These are phyloP conservation scores for Dryococelus australis DNA, from an alignment of 2,888 invertebrate genomes.

Conservation along the genomic window DNA sequence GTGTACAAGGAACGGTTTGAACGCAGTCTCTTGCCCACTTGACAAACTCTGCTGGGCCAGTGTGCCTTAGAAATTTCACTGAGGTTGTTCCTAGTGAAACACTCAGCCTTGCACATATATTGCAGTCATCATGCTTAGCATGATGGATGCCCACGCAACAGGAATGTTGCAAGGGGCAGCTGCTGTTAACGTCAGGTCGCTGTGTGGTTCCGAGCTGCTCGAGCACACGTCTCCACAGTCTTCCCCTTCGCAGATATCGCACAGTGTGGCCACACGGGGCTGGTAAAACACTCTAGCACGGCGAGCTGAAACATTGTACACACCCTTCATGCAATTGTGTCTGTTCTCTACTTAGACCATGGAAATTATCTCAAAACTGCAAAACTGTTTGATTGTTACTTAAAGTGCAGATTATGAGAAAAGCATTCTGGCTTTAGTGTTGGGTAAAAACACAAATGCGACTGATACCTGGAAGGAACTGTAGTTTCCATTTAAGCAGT, in stretches of 20 bases:
- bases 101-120: background rate
- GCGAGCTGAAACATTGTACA: slow-evolving; percentile 66
- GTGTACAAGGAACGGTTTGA: background rate
- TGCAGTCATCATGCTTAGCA: background rate
- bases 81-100: background rate
- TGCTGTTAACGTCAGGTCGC: background rate
- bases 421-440: too few relatives aligned
- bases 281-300: slow-evolving; percentile 85
- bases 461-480: too few relatives aligned
- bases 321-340: too few relatives aligned
- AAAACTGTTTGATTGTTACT: background rate
- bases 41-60: background rate
- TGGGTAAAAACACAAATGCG: too few relatives aligned
- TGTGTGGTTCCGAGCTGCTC: slow-evolving; percentile 51
- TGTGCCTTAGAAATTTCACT: background rate
- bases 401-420: too few relatives aligned
- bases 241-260: slow-evolving; percentile 83
- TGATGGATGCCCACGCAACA: background rate
- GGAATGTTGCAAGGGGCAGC: background rate
- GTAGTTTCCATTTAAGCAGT: too few relatives aligned
- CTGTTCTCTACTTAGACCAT: background rate
- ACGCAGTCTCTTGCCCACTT: background rate
- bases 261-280: slow-evolving; percentile 72
- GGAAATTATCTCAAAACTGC: background rate
- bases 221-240: slow-evolving; percentile 64